Percentiles rank a stretch among this genome's conserved stretches.
Evolutionary conservation across 2,888 invertebrate genomes (phyloP).

Genomic region (Drosophila imparisetae): DNA sequence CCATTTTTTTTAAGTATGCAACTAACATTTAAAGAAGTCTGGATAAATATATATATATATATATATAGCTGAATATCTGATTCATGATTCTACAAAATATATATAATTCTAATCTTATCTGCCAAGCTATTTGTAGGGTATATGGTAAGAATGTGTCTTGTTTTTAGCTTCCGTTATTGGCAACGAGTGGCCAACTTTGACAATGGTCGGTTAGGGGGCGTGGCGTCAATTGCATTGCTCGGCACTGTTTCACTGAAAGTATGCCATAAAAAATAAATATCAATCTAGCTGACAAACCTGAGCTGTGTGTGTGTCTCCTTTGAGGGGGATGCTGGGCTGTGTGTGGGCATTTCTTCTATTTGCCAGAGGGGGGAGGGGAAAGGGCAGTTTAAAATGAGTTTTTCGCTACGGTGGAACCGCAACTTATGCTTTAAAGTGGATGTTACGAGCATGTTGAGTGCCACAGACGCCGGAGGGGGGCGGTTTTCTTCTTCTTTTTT

Average conservation of each 20-base stretch:
- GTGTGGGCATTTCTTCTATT: constrained; percentile 2
- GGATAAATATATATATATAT: no score
- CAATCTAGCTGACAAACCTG: constrained; percentile 56
- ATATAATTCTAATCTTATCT: neutral
- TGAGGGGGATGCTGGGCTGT: neutral
- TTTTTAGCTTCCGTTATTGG: constrained; percentile 30
- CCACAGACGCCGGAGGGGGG: constrained; percentile 33
- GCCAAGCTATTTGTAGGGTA: constrained; percentile 8
- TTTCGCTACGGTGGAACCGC: constrained; percentile 78
- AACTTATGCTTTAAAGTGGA: constrained; percentile 81
- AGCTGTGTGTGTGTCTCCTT: neutral
- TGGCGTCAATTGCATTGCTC: constrained; percentile 28
- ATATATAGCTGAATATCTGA: neutral
- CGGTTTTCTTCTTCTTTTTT: constrained; percentile 5
- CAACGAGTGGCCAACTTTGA: constrained; percentile 50
- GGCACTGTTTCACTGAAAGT: constrained; percentile 36
- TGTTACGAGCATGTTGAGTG: constrained; percentile 62
- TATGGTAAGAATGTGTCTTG: neutral
- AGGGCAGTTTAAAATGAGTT: constrained; percentile 55
- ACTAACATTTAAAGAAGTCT: neutral
- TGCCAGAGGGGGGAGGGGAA: no score
- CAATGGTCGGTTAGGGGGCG: constrained; percentile 11
- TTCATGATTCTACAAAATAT: neutral
- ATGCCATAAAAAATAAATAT: constrained; percentile 67
- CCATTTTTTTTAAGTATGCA: no score